Percentiles rank a stretch among this genome's conserved stretches.
Conservation (phyloP, 2,797 vertebrate species). For the Sebastes itinus region DNA sequence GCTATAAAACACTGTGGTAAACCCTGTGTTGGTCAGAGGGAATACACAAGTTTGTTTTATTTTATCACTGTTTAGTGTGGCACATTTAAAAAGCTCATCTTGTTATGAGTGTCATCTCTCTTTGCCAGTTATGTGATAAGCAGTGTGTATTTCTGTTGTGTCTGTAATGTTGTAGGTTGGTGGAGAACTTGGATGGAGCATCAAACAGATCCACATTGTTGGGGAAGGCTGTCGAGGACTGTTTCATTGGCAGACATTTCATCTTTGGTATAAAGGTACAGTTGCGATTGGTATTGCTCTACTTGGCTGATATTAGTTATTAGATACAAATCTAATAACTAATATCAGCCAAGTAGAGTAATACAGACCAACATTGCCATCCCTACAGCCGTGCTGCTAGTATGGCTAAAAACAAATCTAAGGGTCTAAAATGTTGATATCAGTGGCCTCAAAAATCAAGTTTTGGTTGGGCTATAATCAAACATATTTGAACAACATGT, state of each 20-base stretch:
- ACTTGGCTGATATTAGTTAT: background rate
- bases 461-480: background rate
- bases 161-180: conserved; percentile 54
- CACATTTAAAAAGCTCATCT: background rate
- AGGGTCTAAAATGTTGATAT: background rate
- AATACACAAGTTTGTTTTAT: background rate
- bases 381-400: too few species aligned
- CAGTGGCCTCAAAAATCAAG: background rate
- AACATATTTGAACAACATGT: background rate
- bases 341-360: too few species aligned
- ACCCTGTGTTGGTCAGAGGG: background rate
- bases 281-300: background rate
- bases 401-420: too few species aligned
- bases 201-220: conserved; percentile 71
- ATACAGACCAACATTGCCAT: too few species aligned
- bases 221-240: conserved; percentile 87
- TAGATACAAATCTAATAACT: background rate
- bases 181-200: conserved; percentile 69
- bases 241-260: conserved; percentile 91
- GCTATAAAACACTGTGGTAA: background rate
- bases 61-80: background rate
- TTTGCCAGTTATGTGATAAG: background rate
- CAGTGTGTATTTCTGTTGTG: background rate
- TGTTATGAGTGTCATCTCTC: background rate
- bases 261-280: conserved; percentile 93